A percentile compares a stretch with the other conserved stretches of the same genome.
These are phyloP conservation scores for Drosophila helvetica DNA, from an alignment of 2,888 invertebrate genomes.

Conservation along the genomic window DNA sequence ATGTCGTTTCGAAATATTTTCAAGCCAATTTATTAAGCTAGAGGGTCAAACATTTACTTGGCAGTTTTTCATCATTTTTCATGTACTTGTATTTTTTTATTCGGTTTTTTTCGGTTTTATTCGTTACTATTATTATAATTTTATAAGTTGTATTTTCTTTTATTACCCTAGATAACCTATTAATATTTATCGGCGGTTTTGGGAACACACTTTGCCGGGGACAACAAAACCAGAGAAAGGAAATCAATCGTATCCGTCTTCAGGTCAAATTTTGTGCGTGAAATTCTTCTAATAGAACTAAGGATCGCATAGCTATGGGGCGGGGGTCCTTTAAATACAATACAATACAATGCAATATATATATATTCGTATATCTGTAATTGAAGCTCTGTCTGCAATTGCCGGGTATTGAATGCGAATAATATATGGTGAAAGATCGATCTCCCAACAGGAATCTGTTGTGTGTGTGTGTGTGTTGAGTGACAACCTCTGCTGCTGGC, in stretches of 20 bases:
- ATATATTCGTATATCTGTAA: background rate
- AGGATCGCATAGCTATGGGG: slow-evolving; percentile 1
- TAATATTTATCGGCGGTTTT: slow-evolving; percentile 79
- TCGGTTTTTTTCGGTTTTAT: slow-evolving; percentile 12
- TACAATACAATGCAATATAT: background rate
- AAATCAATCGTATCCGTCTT: slow-evolving; percentile 2
- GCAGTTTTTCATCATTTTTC: slow-evolving; percentile 60
- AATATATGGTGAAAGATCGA: slow-evolving; percentile 34
- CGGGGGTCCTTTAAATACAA: background rate
- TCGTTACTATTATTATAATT: slow-evolving; percentile 15
- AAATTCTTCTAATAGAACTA: slow-evolving; percentile 35
- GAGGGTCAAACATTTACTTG: slow-evolving; percentile 74
- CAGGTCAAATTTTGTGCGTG: slow-evolving; percentile 60
- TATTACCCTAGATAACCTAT: slow-evolving; percentile 75
- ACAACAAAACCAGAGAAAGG: slow-evolving; percentile 17
- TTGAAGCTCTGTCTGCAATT: slow-evolving; percentile 29
- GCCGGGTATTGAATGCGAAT: slow-evolving; percentile 7
- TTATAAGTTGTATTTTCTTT: slow-evolving; percentile 49
- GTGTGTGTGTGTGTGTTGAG: slow-evolving; percentile 22
- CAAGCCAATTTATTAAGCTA: slow-evolving; percentile 45
- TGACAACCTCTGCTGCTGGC: slow-evolving; percentile 57
- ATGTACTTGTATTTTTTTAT: slow-evolving; percentile 23
- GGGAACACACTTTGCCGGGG: slow-evolving; percentile 76
- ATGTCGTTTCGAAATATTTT: background rate
- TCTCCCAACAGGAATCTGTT: slow-evolving; percentile 43